Evolutionary conservation across 2,888 invertebrate species (phyloP), one percentile per base, ranked within the genome.

Genomic region (Andrena praecox): DNA sequence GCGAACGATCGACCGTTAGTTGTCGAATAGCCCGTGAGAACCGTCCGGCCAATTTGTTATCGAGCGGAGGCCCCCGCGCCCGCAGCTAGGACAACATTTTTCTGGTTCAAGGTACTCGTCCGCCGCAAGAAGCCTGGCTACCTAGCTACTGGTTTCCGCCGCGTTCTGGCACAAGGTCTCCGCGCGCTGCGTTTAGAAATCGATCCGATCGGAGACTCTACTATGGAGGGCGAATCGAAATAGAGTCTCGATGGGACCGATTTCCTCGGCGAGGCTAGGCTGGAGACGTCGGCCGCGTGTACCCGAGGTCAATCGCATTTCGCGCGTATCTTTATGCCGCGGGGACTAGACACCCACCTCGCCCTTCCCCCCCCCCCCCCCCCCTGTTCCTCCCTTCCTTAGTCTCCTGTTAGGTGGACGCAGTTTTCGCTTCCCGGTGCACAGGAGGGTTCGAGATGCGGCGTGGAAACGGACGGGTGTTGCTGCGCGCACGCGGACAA

Each of bases 351-450:
- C 70, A 63, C 62, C 52, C 76, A 48, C 5, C 12, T 59, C 12
- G 7, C 10, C 67, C 68, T 59, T 63, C 70, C 60, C 67, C 62
- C 66, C 42, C 73, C 54, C 68, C 35, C 67, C 56, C 20, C 20
- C 20, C 20, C n/a, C n/a, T 70, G 42, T 4, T 0, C 8, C 24
- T 7, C 2, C 2, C 60, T 69, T 59, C 59, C 71, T 56, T 64
- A 59, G 56, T 27, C 75, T 52, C 70, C 59, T 75, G 82, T 87
- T 89, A 88, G 85, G 82, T 85, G 82, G 80, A 85, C 76, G 73
- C 70, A 72, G 71, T 85, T 81, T 84, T 85, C 84, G 82, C 87
- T 90, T 89, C 88, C 87, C 90, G 88, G 84, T 89, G 89, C 60
- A 60, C 20, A 82, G 84, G 86, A 90, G 83, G 80, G 72, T 81